Evolutionary conservation across 2,113 vertebrate genomes (phyloP).

Genomic region (Cygnus atratus): DNA sequence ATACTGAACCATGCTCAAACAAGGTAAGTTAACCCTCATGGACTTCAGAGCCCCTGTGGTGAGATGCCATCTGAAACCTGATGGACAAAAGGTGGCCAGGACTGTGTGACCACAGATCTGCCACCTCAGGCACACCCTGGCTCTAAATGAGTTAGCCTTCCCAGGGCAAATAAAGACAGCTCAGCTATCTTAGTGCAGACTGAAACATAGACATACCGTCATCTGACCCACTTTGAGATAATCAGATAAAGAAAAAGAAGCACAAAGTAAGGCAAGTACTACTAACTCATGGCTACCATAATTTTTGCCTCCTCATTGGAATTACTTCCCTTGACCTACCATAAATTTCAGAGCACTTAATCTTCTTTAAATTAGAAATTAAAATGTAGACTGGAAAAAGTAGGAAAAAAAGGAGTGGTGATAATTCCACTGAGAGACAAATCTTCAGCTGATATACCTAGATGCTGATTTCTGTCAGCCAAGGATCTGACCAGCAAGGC

Average conservation of each 20-base stretch:
- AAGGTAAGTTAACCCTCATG: background rate
- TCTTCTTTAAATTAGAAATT: constrained; percentile 25
- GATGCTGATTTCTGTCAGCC: background rate
- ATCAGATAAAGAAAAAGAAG: background rate
- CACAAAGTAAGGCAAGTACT: background rate
- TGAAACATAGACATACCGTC: background rate
- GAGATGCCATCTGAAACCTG: background rate
- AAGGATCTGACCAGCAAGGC: background rate
- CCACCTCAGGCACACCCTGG: background rate
- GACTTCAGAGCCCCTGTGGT: background rate
- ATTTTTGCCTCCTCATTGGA: constrained; percentile 16
- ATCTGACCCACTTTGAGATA: background rate
- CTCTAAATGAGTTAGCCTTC: background rate
- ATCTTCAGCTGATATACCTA: background rate
- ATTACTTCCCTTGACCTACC: background rate
- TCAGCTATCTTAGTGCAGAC: background rate
- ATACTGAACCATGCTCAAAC: background rate
- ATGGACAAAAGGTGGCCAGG: background rate
- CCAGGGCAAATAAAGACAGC: background rate
- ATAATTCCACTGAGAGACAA: background rate
- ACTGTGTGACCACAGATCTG: background rate
- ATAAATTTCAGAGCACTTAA: background rate
- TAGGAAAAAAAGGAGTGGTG: background rate
- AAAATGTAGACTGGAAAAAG: background rate
- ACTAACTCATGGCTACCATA: background rate